Base-by-base conservation (phyloP, 2,113 vertebrate species). In the Empidonax traillii region DNA sequence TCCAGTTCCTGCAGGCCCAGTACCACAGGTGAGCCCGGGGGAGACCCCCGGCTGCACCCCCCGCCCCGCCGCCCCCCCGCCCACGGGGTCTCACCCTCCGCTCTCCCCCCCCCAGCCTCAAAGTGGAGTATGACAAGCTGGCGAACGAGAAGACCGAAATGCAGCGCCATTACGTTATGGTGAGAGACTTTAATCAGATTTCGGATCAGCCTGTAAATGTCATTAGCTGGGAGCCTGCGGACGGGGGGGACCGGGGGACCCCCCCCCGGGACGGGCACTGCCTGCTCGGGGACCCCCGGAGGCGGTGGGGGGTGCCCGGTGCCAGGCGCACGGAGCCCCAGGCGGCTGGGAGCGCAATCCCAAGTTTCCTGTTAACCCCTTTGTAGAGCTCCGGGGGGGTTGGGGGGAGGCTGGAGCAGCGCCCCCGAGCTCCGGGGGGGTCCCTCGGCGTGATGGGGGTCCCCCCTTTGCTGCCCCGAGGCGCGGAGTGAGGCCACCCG, bases 131-230 rank as follows among this genome's bases (percentile, higher is more conserved):
- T 69, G 99, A 99, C 89, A 99, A 99, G 95, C 98, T 99, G 97
- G 99, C 99, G 49, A 99, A 99, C 90, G 99, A 99, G 89, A 99
- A 99, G 98, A 99, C 99, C 1, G 99, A 99, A 97, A 99, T 99
- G 99, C 99, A 99, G 98, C 98, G 99, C 89, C 99, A 99, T 98
- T 99, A 99, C 77, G 99, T 99, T 96, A 99, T 99, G 99, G 99
- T 99, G 96, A 99, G 99, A 89, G 94, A 65, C 81, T 69, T 91
- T 94, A 92, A 94, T 92, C 93, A 92, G 90, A 90, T 92, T 89
- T 82, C n/a, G 77, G 86, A 74, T 90, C 93, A 78, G 81, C 59
- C 90, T 43, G 81, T 19, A 43, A 88, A 84, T 93, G 87, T 79
- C 75, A 81, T 89, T 92, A 89, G 93, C 89, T 27, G 73, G 23